These are phyloP conservation scores for Acanthurus leucopareius DNA, from an alignment of 2,797 vertebrate species.

Conservation along the genomic window DNA sequence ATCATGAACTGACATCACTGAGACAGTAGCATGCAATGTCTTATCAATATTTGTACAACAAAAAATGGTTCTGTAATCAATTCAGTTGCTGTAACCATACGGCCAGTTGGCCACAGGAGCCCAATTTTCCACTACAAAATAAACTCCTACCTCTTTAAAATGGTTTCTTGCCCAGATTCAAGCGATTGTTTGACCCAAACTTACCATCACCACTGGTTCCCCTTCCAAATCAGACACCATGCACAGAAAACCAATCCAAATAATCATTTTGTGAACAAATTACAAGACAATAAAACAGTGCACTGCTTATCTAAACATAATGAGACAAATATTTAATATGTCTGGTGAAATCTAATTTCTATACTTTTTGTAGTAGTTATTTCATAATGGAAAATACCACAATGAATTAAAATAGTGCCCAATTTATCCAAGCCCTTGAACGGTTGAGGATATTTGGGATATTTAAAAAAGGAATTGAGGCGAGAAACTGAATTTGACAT, in stretches of 20 bases:
- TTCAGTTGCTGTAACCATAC: conserved; percentile 45
- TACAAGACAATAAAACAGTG: conserved; percentile 30
- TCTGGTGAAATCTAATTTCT: neutral
- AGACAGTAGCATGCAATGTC: conserved; percentile 57
- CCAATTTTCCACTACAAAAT: conserved; percentile 47
- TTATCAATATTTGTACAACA: conserved; percentile 19
- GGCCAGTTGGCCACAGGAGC: conserved; percentile 20
- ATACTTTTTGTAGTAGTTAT: conserved; percentile 8
- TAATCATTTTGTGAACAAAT: conserved; percentile 79
- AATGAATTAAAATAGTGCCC: conserved; percentile 18
- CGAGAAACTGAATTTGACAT: neutral
- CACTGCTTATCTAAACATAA: neutral
- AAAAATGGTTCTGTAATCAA: conserved; percentile 17
- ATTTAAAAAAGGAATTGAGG: too few species aligned
- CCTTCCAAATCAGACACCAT: conserved; percentile 79
- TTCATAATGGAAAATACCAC: conserved; percentile 5
- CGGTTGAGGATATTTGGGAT: conserved; percentile 5
- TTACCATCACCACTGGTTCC: conserved; percentile 81
- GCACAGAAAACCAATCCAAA: conserved; percentile 69
- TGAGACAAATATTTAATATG: conserved; percentile 7
- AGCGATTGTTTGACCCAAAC: conserved; percentile 77
- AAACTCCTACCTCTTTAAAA: conserved; percentile 84
- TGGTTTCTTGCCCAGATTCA: conserved; percentile 75
- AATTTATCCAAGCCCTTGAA: conserved; percentile 31
- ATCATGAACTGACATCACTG: conserved; percentile 30